phyloP scores from a whole-genome alignment of 2,797 vertebrate species.

The Falco columbarius region DNA sequence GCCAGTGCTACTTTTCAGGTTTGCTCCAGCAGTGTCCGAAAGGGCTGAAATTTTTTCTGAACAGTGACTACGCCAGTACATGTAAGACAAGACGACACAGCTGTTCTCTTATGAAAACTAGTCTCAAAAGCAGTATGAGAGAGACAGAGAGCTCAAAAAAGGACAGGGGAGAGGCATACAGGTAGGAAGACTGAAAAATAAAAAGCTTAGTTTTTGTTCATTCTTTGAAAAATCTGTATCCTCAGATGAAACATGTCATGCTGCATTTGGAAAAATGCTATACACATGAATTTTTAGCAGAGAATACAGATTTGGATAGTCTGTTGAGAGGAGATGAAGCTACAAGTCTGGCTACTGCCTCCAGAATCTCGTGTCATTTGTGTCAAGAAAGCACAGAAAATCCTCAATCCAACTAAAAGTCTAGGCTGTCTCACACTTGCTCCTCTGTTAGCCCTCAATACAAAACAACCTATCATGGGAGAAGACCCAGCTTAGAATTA shows the following conservation, averaged over 20 bases:
- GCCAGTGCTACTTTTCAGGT: background rate
- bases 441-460: background rate
- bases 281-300: background rate
- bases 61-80: background rate
- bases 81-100: background rate
- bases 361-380: background rate
- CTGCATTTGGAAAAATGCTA: background rate
- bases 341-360: background rate
- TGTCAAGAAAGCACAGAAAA: slow-evolving; percentile 12
- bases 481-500: background rate
- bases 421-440: background rate
- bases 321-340: background rate
- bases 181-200: background rate
- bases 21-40: background rate
- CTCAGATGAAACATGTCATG: background rate
- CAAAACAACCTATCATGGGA: background rate
- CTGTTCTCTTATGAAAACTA: background rate
- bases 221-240: slow-evolving; percentile 3
- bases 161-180: background rate
- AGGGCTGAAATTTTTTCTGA: background rate
- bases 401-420: background rate
- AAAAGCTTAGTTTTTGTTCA: slow-evolving; percentile 14
- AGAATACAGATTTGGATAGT: background rate
- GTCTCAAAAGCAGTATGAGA: background rate
- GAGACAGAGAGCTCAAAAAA: background rate